Base-by-base conservation (phyloP, 2,888 invertebrate genomes). In the Tetheella fluctuosa region DNA sequence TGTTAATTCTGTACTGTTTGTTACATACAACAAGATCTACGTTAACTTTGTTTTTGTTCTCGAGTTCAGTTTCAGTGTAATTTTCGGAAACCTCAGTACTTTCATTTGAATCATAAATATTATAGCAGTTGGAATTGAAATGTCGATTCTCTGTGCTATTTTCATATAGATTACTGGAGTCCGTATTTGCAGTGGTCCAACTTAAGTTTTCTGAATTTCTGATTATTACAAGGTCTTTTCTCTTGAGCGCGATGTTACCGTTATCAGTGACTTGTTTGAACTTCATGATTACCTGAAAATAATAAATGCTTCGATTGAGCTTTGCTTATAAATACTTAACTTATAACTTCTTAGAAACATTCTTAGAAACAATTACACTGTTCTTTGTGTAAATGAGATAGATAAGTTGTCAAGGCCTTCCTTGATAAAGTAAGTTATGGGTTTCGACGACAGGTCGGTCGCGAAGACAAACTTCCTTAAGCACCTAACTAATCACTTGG, bases 251-350 rank as follows among this genome's bases (percentile, higher is more conserved):
- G 64, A 87, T 69, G 77, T 91, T 91, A 66, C 91, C 91, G 73
- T 91, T 91, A 65, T 89, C 87, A 80, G 65, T 71, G 62, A 70
- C 75, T 65, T 74, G 80, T 73, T 81, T 80, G 79, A 91, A 86
- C 84, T 80, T 88, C 92, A 92, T 92, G 79, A 69, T 88, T 85
- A 82, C 77, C 92, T 92, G 88, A 30, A 86, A 85, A 70, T 70
- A 65, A 67, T 61, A 59, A 66, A 57, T 13, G 13, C 6, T 7
- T 34, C 5, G 13, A 13, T 34, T 13, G 13, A 34, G 4, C 2
- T 1, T 13, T 2, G 34, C 12, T 34, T 34, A 13, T 34, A 34
- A 34, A 34, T 13, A 34, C 34, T 34, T 13, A 2, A 34, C 7
- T 13, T 2, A 13, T 2, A 13, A 13, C 13, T 13, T 20, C 15